Evolutionary conservation across 1,140 invertebrate genomes (phyloP), one percentile per base, ranked within the genome.

Genomic region (Drosophila athabasca): DNA sequence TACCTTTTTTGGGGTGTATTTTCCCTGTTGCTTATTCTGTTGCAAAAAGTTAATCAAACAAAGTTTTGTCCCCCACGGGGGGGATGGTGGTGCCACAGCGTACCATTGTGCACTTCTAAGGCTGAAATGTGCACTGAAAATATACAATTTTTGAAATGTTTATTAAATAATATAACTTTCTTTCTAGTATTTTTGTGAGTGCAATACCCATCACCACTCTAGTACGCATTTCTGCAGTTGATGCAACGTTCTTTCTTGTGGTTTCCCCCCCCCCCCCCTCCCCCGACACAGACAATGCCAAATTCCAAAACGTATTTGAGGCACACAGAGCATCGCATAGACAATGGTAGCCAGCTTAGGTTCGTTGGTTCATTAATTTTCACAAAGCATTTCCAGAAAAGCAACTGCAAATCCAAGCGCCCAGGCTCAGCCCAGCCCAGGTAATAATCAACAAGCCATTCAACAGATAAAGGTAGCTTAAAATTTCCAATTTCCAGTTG

Each of bases 381-480:
- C 8, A 60, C 54, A 75, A 61, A 41, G 24, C 17, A 19, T 19
- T 19, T 19, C 17, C 17, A 19, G 17, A 19, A 44, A 55, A 57
- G 64, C 15, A 55, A 48, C 43, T 68, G 50, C 43, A 67, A 72
- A 68, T 68, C 49, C 57, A 52, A 66, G 45, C 43, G 60, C 35
- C 1, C 17, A 19, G 17, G 17, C 17, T 1, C 17, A 19, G 17
- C 1, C 17, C 58, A 59, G 51, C 73, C 73, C 53, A 29, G 58
- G 48, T 58, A 67, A 79, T 76, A 85, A 84, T 85, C 72, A 73
- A 87, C 82, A 85, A 84, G 64, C 67, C 62, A 72, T 75, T 49
- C 68, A 48, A 45, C 67, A 67, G 66, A 79, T 75, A 58, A 83
- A 43, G 49, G 9, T 22, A 66, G 71, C 70, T 78, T 76, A 79